Evolutionary conservation across 2,113 vertebrate species (phyloP).

Genomic region (Apus apus): DNA sequence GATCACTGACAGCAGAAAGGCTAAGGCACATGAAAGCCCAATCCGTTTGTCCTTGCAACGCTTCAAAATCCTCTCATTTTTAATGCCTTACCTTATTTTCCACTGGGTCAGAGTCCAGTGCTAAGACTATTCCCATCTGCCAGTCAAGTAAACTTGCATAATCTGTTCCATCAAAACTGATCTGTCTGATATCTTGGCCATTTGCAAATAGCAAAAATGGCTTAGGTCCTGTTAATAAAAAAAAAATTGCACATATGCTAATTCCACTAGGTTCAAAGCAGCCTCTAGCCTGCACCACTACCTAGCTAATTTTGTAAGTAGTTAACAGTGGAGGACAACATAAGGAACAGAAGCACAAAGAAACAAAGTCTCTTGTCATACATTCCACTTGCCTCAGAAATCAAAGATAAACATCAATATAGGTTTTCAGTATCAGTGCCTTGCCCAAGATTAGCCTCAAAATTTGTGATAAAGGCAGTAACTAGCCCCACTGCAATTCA

Average conservation of each 20-base stretch:
- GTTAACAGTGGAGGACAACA: background rate
- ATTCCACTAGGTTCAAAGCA: background rate
- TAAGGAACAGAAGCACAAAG: background rate
- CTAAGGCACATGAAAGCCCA: slow-evolving; percentile 35
- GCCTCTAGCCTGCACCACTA: background rate
- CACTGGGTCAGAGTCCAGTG: slow-evolving; percentile 90
- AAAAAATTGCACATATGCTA: slow-evolving; percentile 4
- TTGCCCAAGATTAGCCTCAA: background rate
- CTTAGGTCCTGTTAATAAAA: slow-evolving; percentile 78
- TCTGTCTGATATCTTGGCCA: slow-evolving; percentile 80
- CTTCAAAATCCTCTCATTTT: slow-evolving; percentile 49
- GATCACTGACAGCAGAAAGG: slow-evolving; percentile 33
- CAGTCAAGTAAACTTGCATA: slow-evolving; percentile 80
- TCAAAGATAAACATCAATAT: background rate
- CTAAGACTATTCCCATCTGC: slow-evolving; percentile 85
- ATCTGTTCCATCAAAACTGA: slow-evolving; percentile 83
- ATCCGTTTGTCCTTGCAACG: slow-evolving; percentile 56
- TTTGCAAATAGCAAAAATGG: slow-evolving; percentile 88
- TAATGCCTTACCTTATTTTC: slow-evolving; percentile 84
- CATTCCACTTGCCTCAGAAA: background rate
- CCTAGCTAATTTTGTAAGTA: accelerated
- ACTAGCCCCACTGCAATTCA: background rate
- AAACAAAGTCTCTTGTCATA: background rate
- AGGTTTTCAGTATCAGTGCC: background rate
- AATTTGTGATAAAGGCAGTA: background rate